Conservation (phyloP, 2,797 vertebrate genomes). For the Scyliorhinus canicula region DNA sequence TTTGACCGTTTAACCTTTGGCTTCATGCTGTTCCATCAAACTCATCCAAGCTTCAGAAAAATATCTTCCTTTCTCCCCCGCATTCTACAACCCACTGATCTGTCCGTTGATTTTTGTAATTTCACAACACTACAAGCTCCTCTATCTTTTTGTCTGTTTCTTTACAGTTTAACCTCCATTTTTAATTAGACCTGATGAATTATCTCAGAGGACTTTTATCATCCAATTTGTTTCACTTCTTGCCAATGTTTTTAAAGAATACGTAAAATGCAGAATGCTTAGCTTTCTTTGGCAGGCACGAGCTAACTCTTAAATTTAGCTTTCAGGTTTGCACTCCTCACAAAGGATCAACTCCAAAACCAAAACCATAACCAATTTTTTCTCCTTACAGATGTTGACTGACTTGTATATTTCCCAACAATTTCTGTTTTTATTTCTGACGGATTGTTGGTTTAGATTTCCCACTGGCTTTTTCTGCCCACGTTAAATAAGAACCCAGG, state of each 20-base stretch:
- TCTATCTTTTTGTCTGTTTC: too few relatives aligned
- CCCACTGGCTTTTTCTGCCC: not conserved
- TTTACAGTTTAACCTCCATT: not conserved
- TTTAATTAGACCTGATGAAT: not conserved
- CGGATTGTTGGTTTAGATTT: not conserved
- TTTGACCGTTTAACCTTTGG: not conserved
- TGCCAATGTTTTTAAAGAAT: not conserved
- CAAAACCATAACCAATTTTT: not conserved
- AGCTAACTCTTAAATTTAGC: not conserved
- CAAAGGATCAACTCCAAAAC: not conserved
- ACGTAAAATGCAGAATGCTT: not conserved
- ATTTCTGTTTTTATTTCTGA: not conserved
- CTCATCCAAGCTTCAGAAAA: not conserved
- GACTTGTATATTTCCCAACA: not conserved
- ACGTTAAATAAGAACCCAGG: not conserved
- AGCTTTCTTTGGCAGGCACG: not conserved
- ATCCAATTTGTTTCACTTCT: not conserved
- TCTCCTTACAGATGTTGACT: not conserved
- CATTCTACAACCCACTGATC: not conserved
- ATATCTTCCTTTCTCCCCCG: not conserved
- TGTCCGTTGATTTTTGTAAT: not conserved
- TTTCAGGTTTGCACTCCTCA: not conserved
- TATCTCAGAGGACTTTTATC: not conserved
- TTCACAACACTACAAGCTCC: not conserved
- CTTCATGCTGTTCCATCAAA: not conserved